Evolutionary conservation across 2,888 invertebrate species (phyloP).

Genomic region (Imbricaverruca yamaguchii): DNA sequence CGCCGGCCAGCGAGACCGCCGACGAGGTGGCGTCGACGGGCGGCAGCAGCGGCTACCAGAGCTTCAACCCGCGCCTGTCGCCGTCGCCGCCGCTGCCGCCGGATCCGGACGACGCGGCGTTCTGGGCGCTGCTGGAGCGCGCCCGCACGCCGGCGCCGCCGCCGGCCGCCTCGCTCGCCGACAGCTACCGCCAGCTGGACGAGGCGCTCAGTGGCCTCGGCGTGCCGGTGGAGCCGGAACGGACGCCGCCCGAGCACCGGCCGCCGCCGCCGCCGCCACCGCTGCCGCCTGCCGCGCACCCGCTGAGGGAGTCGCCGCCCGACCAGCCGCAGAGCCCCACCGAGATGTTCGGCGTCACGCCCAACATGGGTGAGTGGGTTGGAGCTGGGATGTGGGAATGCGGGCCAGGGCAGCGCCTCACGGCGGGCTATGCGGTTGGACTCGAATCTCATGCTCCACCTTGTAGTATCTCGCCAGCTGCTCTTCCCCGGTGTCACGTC

Average conservation of each 20-base stretch:
- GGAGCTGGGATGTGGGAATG: no score
- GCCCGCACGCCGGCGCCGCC: neutral
- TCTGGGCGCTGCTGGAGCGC: constrained; percentile 9
- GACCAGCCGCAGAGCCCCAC: neutral
- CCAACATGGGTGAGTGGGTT: neutral
- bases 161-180: neutral
- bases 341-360: constrained; percentile 9
- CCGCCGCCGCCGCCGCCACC: neutral
- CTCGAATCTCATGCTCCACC: no score
- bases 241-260: neutral
- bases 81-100: constrained; percentile 31
- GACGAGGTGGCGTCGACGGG: constrained; percentile 31
- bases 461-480: no score
- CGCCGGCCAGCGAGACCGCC: constrained; percentile 22
- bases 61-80: constrained; percentile 32
- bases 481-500: no score
- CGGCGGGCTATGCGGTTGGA: no score
- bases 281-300: neutral
- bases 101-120: neutral
- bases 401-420: no score
- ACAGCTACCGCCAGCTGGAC: neutral
- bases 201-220: neutral
- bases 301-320: neutral
- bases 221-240: neutral
- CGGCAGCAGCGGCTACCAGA: constrained; percentile 33